These are phyloP conservation scores for Promerops cafer DNA, from an alignment of 2,113 vertebrate genomes.

Conservation along the genomic window DNA sequence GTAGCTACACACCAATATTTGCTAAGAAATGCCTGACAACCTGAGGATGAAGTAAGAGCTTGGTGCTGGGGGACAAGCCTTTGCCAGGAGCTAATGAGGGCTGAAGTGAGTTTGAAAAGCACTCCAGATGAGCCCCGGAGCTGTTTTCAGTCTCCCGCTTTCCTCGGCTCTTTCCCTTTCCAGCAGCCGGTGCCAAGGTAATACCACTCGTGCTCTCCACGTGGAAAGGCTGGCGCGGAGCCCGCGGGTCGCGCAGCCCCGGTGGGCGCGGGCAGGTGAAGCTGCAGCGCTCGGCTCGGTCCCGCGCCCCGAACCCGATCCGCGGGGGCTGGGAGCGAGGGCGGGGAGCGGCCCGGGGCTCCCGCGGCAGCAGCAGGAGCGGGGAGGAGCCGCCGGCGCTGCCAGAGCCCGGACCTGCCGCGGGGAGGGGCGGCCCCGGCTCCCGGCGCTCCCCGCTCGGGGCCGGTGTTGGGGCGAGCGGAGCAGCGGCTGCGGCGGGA, in stretches of 20 bases:
- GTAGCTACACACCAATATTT: background rate
- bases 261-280: background rate
- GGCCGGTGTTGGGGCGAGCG: background rate
- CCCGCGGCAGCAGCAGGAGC: slow-evolving; percentile 3
- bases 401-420: background rate
- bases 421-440: background rate
- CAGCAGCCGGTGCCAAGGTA: accelerated
- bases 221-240: background rate
- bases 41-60: background rate
- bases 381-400: slow-evolving; percentile 58
- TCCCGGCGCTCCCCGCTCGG: background rate
- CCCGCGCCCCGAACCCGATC: background rate
- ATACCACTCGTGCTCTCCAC: accelerated
- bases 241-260: background rate
- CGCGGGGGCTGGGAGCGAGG: slow-evolving; percentile 32
- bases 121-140: background rate
- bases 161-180: background rate
- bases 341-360: slow-evolving; percentile 29
- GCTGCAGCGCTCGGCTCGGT: background rate
- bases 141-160: background rate
- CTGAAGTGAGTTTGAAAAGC: background rate
- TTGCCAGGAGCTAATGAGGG: background rate
- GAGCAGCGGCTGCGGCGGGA: background rate
- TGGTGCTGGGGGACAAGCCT: background rate
- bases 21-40: background rate